Evolutionary conservation across 2,113 vertebrate genomes (phyloP), one percentile per base, ranked within the genome.

Genomic region (Acanthisitta chloris): DNA sequence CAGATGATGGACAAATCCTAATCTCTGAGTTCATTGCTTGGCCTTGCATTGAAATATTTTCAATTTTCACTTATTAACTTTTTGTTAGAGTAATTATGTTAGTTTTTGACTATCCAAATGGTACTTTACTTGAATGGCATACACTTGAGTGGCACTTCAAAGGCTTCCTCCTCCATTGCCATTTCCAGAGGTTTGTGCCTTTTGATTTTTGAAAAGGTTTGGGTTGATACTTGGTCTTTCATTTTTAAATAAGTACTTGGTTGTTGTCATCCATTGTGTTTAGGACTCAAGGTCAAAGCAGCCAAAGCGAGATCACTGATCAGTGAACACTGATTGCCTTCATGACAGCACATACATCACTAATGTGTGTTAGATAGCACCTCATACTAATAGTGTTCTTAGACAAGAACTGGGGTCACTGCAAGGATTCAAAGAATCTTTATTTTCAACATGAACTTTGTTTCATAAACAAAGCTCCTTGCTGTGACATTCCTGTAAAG

Each of bases 241-340:
- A 28, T 72, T 82, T 89, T 76, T 36, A 49, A 70, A 5, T 51
- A 52, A 76, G 16, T 66, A 25, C 12, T 12, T 34, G 25, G 15
- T 79, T 46, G 8, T 52, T 79, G 57, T 57, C 38, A 62, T 38
- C 43, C 7, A 2, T 2, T 57, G 19, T 73, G 25, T 72, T 86
- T 81, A 86, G 83, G 49, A 45, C 31, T 91, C 33, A 58, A 43
- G 33, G 51, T 59, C 69, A 65, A 4, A 49, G 26, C 14, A 67
- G 57, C 52, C 1, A 4, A 66, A 66, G n/a, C 0, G 0, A 88
- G 51, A 61, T 66, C n/a, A 17, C 9, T 66, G 17, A 14, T 57
- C 51, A 43, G 1, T 52, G 84, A 71, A 43, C 26, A 6, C 5
- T 15, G n/a, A 55, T 8, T 52, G 23, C 57, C 57, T 79, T 88